Evolutionary conservation across 2,797 vertebrate species (phyloP).

Genomic region (Dromococcyx pavoninus): DNA sequence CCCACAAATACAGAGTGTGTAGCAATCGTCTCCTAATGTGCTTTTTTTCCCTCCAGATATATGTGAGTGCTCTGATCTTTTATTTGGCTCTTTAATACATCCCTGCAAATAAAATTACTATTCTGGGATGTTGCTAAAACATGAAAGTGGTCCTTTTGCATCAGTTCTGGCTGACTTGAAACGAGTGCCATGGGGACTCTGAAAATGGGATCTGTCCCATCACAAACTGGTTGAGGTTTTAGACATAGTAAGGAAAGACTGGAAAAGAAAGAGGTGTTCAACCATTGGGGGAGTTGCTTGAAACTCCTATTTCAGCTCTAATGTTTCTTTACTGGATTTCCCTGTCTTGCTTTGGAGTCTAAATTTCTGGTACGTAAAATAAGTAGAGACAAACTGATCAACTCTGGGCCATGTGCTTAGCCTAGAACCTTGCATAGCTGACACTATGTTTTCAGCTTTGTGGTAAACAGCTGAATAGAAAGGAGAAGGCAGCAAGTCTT

Average conservation of each 20-base stretch:
- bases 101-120: not conserved
- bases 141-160: not conserved
- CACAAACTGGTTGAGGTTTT: not conserved
- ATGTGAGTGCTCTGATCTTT: slow-evolving; percentile 50
- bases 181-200: not conserved
- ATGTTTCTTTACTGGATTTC: not conserved
- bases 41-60: slow-evolving; percentile 49
- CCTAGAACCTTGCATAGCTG: not conserved
- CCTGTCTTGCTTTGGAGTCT: not conserved
- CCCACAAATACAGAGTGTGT: slow-evolving; percentile 6
- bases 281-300: not conserved
- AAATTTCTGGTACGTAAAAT: not conserved
- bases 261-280: not conserved
- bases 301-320: not conserved
- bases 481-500: slow-evolving; percentile 10
- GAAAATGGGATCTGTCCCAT: not conserved
- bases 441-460: slow-evolving; percentile 22
- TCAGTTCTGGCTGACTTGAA: not conserved
- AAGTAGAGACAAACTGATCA: not conserved
- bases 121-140: slow-evolving; percentile 14
- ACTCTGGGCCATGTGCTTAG: not conserved
- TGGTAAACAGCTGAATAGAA: slow-evolving; percentile 46
- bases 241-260: not conserved
- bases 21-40: slow-evolving; percentile 49
- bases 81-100: slow-evolving; percentile 40